phyloP scores from a whole-genome alignment of 2,113 vertebrate genomes.

The Lophochroa leadbeateri region DNA sequence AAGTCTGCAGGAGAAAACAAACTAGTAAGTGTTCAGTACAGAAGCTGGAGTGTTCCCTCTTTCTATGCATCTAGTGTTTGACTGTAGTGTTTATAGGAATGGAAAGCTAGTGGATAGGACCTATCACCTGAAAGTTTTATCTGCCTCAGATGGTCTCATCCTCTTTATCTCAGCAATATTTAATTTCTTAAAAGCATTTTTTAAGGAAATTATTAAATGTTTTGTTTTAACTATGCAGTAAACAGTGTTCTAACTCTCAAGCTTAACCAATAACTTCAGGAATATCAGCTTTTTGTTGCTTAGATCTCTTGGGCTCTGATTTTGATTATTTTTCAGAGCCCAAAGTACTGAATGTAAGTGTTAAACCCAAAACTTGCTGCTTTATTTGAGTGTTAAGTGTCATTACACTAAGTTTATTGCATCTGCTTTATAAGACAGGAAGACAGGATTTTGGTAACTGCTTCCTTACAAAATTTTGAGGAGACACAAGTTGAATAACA shows the following conservation, averaged over 20 bases:
- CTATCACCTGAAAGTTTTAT: not conserved
- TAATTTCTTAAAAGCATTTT: not conserved
- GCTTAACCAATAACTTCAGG: not conserved
- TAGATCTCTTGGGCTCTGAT: not conserved
- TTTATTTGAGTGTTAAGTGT: not conserved
- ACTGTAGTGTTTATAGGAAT: not conserved
- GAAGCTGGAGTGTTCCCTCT: not conserved
- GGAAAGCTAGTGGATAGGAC: not conserved
- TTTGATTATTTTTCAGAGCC: not conserved
- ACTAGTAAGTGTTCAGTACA: conserved; percentile 70
- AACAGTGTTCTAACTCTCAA: not conserved
- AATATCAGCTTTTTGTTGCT: not conserved
- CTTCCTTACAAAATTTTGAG: not conserved
- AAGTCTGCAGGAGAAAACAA: conserved; percentile 85
- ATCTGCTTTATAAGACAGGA: not conserved
- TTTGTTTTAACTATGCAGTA: not conserved
- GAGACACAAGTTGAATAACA: not conserved
- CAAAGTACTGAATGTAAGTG: not conserved
- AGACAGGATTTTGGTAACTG: not conserved
- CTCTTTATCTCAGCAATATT: not conserved
- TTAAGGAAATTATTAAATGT: not conserved
- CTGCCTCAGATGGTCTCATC: not conserved
- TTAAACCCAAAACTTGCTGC: not conserved
- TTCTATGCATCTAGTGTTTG: not conserved
- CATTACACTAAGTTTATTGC: not conserved